A percentile compares a stretch with the other conserved stretches of the same genome.
Evolutionary conservation across 2,888 invertebrate genomes (phyloP).

Genomic region (Deilephila porcellus): DNA sequence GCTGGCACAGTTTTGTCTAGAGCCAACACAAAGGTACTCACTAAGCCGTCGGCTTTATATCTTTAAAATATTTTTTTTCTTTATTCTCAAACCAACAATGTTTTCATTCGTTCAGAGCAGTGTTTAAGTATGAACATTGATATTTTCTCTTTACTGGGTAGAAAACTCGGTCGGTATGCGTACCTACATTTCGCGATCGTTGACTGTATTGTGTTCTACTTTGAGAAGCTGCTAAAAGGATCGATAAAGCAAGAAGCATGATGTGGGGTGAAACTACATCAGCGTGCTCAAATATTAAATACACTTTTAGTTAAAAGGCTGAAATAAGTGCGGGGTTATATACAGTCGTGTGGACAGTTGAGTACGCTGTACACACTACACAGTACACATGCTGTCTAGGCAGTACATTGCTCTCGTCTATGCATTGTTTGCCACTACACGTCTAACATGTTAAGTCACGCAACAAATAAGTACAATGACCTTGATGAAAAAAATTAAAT

Average conservation of each 20-base stretch:
- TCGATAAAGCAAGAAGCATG: neutral
- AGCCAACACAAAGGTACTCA: constrained; percentile 24
- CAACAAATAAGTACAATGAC: constrained; percentile 23
- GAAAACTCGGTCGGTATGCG: no score
- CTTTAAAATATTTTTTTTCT: neutral
- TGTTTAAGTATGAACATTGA: neutral
- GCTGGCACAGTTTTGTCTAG: constrained; percentile 64
- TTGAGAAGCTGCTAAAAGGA: constrained; percentile 13
- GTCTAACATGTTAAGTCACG: constrained; percentile 18
- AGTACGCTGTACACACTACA: neutral
- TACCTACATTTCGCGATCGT: neutral
- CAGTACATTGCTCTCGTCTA: constrained; percentile 11
- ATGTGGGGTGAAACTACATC: constrained; percentile 29
- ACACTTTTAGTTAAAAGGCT: constrained; percentile 40
- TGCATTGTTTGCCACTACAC: constrained; percentile 8
- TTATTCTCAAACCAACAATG: neutral
- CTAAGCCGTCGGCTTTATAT: constrained; percentile 3
- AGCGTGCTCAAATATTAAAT: constrained; percentile 39
- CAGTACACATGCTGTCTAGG: neutral
- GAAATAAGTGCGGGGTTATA: constrained; percentile 36
- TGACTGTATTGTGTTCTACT: constrained; percentile 8
- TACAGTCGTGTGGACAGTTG: neutral
- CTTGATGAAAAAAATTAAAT: constrained; percentile 21
- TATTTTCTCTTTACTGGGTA: neutral
- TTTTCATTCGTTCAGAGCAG: neutral